Evolutionary conservation across 53 echinoderm and acorn worm genomes (phyloP), one percentile per base, ranked within the genome.

Genomic region (Henricia sp.): DNA sequence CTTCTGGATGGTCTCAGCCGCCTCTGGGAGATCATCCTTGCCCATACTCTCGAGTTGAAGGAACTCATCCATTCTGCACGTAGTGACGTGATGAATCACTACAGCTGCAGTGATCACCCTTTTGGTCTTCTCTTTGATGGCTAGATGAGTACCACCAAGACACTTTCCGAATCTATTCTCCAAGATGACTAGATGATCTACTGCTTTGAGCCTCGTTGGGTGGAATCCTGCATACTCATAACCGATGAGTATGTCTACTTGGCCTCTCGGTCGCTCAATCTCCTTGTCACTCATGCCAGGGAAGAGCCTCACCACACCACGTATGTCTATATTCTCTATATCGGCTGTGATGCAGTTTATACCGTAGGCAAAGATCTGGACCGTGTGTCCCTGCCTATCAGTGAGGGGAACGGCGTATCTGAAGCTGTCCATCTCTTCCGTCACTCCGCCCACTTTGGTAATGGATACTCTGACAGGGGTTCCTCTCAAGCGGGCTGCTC

Each of bases 221-320:
- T 68, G 87, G 59, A 69, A 87, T 3, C 82, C 82, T 41, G 82
- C 88, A 69, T 88, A 83, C 39, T 88, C 73, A 52, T 30, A 83
- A 1, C 88, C 88, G 19, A 88, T 58, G 54, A 83, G 63, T n/a
- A 88, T 30, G 56, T 83, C 88, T 3, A 88, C 88, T 29, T 88
- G 71, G 29, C 88, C 83, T 42, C 62, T 71, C 0, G 83, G 88
- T 10, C 64, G 70, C 40, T 50, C 57, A 37, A 83, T 63, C 16
- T 83, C 35, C 6, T 29, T 17, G 26, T 23, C 43, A 4, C 54
- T 33, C 0, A 88, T 53, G 11, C 30, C 83, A 14, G 1, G 34
- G 24, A 88, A 83, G 1, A 82, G 28, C 27, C 60, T 52, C 43
- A 71, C 69, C 21, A 83, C 50, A 9, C 71, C 9, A 6, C 33